These are phyloP conservation scores for Eidolon helvum DNA, from an alignment of 2,113 vertebrate genomes.

Conservation along the genomic window DNA sequence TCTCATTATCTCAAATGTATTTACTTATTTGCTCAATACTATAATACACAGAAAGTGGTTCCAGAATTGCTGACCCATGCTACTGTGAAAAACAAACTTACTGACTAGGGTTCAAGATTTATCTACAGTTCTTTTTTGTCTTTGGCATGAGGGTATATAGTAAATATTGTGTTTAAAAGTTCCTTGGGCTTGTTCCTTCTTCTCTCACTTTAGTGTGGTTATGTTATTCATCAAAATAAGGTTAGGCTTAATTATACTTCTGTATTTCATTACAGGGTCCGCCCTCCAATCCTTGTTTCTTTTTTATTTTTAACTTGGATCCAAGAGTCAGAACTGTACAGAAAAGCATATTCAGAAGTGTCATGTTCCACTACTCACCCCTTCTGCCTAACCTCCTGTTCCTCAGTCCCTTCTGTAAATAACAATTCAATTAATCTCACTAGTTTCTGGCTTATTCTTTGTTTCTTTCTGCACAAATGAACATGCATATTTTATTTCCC, in stretches of 20 bases:
- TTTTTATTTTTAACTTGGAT: not conserved
- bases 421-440: not conserved
- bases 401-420: not conserved
- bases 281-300: not conserved
- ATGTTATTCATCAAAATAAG: not conserved
- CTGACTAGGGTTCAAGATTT: not conserved
- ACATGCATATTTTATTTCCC: not conserved
- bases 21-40: not conserved
- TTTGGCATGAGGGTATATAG: not conserved
- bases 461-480: not conserved
- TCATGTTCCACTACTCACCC: not conserved
- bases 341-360: not conserved
- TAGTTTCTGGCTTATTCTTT: not conserved
- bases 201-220: not conserved
- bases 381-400: not conserved
- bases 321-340: not conserved
- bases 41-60: not conserved
- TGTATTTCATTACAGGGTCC: not conserved
- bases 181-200: not conserved
- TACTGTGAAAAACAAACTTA: not conserved
- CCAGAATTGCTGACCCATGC: not conserved
- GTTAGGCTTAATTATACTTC: not conserved
- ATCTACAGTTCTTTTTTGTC: not conserved
- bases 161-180: not conserved
- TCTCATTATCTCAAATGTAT: not conserved